Percentiles rank a stretch among this genome's conserved stretches.
These are phyloP conservation scores for Brachionus plicatilis DNA, from an alignment of 1,140 invertebrate genomes.

Conservation along the genomic window DNA sequence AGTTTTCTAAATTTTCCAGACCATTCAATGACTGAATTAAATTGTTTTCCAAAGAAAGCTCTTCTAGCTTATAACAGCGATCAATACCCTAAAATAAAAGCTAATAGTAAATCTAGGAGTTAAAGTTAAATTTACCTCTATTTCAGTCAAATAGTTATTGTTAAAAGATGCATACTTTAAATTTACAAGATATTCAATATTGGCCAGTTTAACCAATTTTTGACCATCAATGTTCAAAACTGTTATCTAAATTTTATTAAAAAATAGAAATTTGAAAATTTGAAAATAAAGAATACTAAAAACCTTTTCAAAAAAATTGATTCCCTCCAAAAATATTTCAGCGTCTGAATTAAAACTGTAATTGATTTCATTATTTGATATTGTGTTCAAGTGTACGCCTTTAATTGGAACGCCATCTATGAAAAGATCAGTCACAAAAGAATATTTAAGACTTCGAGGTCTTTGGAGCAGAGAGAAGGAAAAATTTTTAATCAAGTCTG, in stretches of 20 bases:
- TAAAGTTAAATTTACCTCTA: slow-evolving; percentile 46
- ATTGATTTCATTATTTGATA: neutral
- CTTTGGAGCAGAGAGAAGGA: neutral
- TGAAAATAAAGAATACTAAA: neutral
- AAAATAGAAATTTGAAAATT: neutral
- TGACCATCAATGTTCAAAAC: slow-evolving; percentile 6
- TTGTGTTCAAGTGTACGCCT: neutral
- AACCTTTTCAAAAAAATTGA: slow-evolving; percentile 25
- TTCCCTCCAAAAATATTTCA: neutral
- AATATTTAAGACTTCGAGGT: neutral
- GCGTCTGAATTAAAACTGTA: neutral
- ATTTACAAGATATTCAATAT: slow-evolving; percentile 43
- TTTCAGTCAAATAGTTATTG: slow-evolving; percentile 53
- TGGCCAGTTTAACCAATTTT: neutral
- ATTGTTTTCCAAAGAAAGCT: slow-evolving; percentile 81
- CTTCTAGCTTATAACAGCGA: slow-evolving; percentile 48
- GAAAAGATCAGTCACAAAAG: slow-evolving; percentile 33
- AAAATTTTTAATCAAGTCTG: neutral
- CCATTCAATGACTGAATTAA: slow-evolving; percentile 75
- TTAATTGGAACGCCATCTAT: neutral
- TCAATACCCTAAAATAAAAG: slow-evolving; percentile 49
- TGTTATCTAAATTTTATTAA: neutral
- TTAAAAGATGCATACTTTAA: slow-evolving; percentile 53
- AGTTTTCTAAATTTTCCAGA: slow-evolving; percentile 69
- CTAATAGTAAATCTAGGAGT: neutral